phyloP scores from a whole-genome alignment of 2,888 invertebrate genomes.

The Arrhopalites spinosus region DNA sequence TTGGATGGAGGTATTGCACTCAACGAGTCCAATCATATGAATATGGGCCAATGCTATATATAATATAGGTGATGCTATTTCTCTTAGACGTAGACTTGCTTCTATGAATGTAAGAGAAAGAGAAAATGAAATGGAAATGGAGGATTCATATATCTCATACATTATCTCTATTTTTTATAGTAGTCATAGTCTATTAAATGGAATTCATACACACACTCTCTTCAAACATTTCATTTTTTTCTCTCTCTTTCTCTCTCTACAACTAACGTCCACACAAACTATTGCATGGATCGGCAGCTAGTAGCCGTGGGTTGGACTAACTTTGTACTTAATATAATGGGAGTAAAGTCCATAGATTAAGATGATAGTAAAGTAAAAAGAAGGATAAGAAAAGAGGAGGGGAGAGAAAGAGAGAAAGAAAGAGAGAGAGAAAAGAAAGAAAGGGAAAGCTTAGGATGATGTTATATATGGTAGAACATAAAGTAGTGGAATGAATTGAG shows the following conservation, averaged over 20 bases:
- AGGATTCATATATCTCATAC: slow-evolving; percentile 4
- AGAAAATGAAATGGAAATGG: neutral
- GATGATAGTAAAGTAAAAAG: slow-evolving; percentile 3
- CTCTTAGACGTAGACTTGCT: neutral
- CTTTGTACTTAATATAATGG: neutral
- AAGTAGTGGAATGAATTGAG: slow-evolving; percentile 28
- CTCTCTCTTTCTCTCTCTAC: neutral
- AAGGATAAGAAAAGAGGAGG: neutral
- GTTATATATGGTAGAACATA: neutral
- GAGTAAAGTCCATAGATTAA: slow-evolving; percentile 13
- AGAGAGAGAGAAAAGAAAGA: neutral
- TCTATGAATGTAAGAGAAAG: neutral
- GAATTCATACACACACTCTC: neutral
- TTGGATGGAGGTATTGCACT: neutral
- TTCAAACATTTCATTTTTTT: too few species aligned
- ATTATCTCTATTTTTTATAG: neutral
- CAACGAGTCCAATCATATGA: neutral
- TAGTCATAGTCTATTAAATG: neutral
- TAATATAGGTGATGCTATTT: neutral
- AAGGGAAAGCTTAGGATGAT: neutral
- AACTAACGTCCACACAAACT: too few species aligned
- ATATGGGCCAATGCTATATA: slow-evolving; percentile 10
- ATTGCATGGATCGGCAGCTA: too few species aligned
- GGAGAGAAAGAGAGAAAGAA: neutral
- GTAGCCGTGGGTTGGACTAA: neutral